These are phyloP conservation scores for Trichomycterus rosablanca DNA, from an alignment of 2,113 vertebrate species.

Conservation along the genomic window DNA sequence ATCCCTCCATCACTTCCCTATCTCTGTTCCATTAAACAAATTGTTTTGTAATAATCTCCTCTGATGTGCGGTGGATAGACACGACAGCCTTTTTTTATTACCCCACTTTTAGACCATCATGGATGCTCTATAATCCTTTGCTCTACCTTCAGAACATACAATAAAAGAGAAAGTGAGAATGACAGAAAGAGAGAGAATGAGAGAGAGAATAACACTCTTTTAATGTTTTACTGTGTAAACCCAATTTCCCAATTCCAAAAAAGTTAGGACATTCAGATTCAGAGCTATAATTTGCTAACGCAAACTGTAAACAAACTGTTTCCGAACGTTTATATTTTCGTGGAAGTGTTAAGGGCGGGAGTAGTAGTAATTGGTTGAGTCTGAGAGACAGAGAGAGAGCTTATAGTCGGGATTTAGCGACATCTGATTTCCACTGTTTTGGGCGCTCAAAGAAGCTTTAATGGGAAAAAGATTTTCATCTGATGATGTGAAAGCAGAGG, in stretches of 20 bases:
- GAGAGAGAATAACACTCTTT: not conserved
- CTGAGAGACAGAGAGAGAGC: too few relatives aligned
- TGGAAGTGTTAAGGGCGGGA: too few relatives aligned
- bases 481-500: too few relatives aligned
- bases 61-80: slow-evolving; percentile 56
- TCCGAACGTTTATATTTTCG: too few relatives aligned
- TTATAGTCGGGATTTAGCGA: too few relatives aligned
- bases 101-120: slow-evolving; percentile 64
- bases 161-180: not conserved
- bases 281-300: too few relatives aligned
- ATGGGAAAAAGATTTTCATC: too few relatives aligned
- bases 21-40: slow-evolving; percentile 75
- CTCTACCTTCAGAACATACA: slow-evolving; percentile 62
- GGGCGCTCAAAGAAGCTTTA: too few relatives aligned
- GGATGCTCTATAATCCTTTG: slow-evolving; percentile 62
- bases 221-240: not conserved
- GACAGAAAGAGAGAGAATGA: not conserved
- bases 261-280: too few relatives aligned
- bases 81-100: slow-evolving; percentile 60
- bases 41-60: slow-evolving; percentile 74
- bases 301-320: too few relatives aligned
- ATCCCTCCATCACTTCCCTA: slow-evolving; percentile 51
- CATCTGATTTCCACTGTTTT: too few relatives aligned
- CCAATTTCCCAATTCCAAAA: not conserved
- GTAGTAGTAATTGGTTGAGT: too few relatives aligned